Conservation (phyloP, 53 echinoderm and acorn worm genomes). For the Zoroaster sp. region DNA sequence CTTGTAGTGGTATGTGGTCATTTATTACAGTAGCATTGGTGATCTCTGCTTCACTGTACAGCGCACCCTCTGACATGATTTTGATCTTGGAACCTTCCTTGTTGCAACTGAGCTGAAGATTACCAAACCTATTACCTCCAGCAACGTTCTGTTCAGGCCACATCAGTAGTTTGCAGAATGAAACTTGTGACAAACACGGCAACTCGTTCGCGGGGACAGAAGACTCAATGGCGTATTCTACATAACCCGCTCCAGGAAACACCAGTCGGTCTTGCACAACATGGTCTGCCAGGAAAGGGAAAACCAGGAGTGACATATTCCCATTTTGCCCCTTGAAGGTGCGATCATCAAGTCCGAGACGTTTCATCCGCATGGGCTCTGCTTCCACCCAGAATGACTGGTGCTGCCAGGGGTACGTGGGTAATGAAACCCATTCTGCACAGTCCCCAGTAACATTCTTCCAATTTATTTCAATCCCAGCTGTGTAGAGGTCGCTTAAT, state of each 20-base stretch:
- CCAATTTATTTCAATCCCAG: conserved; percentile 78
- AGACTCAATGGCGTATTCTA: conserved; percentile 75
- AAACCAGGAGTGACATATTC: conserved; percentile 65
- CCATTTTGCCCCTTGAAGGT: conserved; percentile 86
- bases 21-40: conserved; percentile 32
- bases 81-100: conserved; percentile 53
- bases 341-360: conserved; percentile 79
- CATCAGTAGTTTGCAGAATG: conserved; percentile 40
- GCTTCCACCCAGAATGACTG: conserved; percentile 75
- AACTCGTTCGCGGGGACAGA: conserved; percentile 50
- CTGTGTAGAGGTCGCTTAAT: conserved; percentile 63
- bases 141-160: conserved; percentile 55
- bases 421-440: conserved; percentile 73
- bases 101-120: conserved; percentile 52
- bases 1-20: conserved; percentile 18
- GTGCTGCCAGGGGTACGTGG: conserved; percentile 92
- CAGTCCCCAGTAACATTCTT: conserved; percentile 66
- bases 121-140: neutral
- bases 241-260: conserved; percentile 80
- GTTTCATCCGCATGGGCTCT: conserved; percentile 65
- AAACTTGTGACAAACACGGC: conserved; percentile 42
- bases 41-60: neutral
- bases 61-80: conserved; percentile 43
- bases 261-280: conserved; percentile 55
- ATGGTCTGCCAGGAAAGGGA: conserved; percentile 81